Percentiles rank a stretch among this genome's conserved stretches.
These are phyloP conservation scores for Zapus hudsonius DNA, from an alignment of 2,113 vertebrate genomes.

Conservation along the genomic window DNA sequence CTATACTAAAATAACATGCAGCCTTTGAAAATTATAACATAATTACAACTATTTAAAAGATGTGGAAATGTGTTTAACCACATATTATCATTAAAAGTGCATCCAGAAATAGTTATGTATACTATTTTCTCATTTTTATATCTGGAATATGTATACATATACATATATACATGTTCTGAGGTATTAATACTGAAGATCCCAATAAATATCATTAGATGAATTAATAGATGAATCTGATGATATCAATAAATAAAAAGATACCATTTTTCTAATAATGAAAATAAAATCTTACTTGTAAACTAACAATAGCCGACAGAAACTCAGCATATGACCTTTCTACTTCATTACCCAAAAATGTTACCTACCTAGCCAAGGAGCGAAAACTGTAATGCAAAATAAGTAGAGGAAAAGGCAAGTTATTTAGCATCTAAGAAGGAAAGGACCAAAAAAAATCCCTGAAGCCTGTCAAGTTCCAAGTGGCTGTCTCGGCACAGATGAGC, in stretches of 20 bases:
- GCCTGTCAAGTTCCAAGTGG: not conserved
- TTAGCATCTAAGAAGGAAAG: not conserved
- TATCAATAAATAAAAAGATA: too few relatives aligned
- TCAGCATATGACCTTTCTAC: not conserved
- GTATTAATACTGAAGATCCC: not conserved
- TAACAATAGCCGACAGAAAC: not conserved
- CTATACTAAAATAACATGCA: not conserved
- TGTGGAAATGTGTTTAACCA: not conserved
- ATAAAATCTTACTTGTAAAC: constrained; percentile 9
- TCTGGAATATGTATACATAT: not conserved
- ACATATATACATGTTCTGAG: not conserved
- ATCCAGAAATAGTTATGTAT: not conserved
- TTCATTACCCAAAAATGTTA: not conserved
- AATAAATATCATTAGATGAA: too few relatives aligned
- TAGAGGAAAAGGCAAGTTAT: not conserved
- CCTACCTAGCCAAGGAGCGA: not conserved
- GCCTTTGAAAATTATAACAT: constrained; percentile 1
- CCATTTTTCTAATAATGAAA: not conserved
- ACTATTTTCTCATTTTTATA: constrained; percentile 33
- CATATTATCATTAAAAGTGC: not conserved
- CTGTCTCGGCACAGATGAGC: not conserved
- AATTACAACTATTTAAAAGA: not conserved
- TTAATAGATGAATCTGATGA: too few relatives aligned
- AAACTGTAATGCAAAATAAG: not conserved
- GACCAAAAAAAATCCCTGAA: not conserved